These are phyloP conservation scores for Leistus spinibarbis DNA, from an alignment of 2,888 invertebrate species.

Conservation along the genomic window DNA sequence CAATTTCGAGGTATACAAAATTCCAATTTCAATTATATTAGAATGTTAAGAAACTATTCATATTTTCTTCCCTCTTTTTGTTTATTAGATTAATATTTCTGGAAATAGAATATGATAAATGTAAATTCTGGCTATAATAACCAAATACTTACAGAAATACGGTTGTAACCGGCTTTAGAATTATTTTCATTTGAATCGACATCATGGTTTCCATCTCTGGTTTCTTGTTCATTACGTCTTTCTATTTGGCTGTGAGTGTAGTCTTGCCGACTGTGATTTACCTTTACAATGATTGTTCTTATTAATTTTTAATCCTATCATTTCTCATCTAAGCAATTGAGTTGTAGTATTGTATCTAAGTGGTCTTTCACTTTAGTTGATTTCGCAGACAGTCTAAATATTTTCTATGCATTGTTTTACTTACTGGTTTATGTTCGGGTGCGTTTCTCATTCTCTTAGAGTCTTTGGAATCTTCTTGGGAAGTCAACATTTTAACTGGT, in stretches of 20 bases:
- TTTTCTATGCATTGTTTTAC: not conserved
- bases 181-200: conserved; percentile 16
- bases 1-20: not conserved
- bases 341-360: too few species aligned
- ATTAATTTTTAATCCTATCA: too few species aligned
- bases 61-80: not conserved
- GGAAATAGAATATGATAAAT: too few species aligned
- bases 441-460: conserved; percentile 14
- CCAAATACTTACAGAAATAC: conserved; percentile 23
- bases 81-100: not conserved
- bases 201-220: conserved; percentile 7
- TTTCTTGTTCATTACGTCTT: conserved; percentile 8
- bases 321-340: too few species aligned
- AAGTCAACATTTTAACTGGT: conserved; percentile 8
- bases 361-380: too few species aligned
- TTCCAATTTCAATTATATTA: not conserved
- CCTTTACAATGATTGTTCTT: not conserved
- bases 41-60: not conserved
- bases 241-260: not conserved
- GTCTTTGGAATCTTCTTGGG: conserved; percentile 9
- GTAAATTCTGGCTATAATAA: too few species aligned
- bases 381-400: too few species aligned
- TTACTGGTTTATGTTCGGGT: conserved; percentile 15
- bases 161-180: conserved; percentile 2
- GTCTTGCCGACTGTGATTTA: not conserved